These are phyloP conservation scores for Chamaedrilus cognettii DNA, from an alignment of 2,888 invertebrate genomes.

Conservation along the genomic window DNA sequence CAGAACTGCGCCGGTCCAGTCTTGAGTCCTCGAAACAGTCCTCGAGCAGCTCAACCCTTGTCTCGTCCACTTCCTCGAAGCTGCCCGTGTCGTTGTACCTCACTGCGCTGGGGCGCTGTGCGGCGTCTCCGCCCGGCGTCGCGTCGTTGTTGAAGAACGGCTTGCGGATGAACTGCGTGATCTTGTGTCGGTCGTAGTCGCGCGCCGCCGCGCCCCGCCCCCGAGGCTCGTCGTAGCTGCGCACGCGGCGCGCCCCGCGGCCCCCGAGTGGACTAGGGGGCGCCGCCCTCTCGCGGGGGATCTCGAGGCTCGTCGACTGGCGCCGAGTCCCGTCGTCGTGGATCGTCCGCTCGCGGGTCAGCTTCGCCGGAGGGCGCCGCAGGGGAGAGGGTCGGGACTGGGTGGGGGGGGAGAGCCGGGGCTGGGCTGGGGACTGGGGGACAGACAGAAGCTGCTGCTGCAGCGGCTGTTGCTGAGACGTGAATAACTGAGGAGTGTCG, in stretches of 20 bases:
- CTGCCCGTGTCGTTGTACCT: slow-evolving; percentile 61
- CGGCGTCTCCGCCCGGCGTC: slow-evolving; percentile 26
- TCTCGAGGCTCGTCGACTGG: slow-evolving; percentile 40
- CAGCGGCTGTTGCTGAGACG: background rate
- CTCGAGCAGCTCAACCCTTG: slow-evolving; percentile 9
- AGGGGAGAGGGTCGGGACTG: background rate
- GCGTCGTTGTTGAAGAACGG: slow-evolving; percentile 48
- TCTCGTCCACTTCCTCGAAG: slow-evolving; percentile 60
- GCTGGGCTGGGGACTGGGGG: background rate
- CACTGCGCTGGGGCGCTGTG: slow-evolving; percentile 14
- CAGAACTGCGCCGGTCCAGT: background rate
- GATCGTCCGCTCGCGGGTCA: background rate
- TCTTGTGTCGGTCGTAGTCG: slow-evolving; percentile 52
- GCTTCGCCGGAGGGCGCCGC: background rate
- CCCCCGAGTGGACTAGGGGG: no score
- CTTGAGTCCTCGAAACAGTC: background rate
- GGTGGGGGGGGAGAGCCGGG: background rate
- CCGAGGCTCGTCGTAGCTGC: slow-evolving; percentile 47
- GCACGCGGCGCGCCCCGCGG: slow-evolving; percentile 39
- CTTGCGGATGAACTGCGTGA: slow-evolving; percentile 52
- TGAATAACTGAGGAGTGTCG: no score
- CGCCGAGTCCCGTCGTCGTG: slow-evolving; percentile 5
- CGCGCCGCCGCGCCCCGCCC: background rate
- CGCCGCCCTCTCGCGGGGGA: no score
- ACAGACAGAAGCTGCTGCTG: background rate